phyloP scores from a whole-genome alignment of 2,888 invertebrate genomes.

The Caenorhabditis japonica region DNA sequence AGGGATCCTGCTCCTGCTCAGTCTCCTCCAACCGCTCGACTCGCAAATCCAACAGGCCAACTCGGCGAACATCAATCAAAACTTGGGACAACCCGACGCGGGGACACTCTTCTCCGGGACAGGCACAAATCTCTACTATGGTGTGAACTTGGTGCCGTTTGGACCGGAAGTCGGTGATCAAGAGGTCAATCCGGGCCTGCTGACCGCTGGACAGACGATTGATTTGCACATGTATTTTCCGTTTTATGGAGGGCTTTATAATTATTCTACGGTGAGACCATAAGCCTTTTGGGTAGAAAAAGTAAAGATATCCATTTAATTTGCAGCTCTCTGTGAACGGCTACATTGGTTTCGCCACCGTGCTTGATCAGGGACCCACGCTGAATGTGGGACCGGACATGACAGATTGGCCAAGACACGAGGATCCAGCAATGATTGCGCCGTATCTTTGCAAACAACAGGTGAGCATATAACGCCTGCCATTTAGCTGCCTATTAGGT shows the following conservation, averaged over 20 bases:
- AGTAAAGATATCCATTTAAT: not conserved
- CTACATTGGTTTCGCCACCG: conserved; percentile 76
- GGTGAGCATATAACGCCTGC: conserved; percentile 19
- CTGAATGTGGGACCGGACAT: conserved; percentile 76
- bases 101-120: conserved; percentile 71
- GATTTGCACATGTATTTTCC: conserved; percentile 76
- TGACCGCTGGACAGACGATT: conserved; percentile 76
- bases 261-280: conserved; percentile 75
- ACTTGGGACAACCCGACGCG: conserved; percentile 51
- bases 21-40: conserved; percentile 33
- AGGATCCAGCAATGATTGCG: conserved; percentile 77
- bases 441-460: conserved; percentile 77
- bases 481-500: too few relatives aligned
- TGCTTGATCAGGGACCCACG: conserved; percentile 76
- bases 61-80: conserved; percentile 58
- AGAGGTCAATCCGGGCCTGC: conserved; percentile 73
- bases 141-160: conserved; percentile 74
- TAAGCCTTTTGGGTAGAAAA: not conserved
- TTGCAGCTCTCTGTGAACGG: conserved; percentile 76
- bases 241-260: conserved; percentile 75
- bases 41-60: conserved; percentile 49
- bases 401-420: conserved; percentile 76
- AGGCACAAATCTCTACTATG: conserved; percentile 72
- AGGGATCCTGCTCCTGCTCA: conserved; percentile 28
- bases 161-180: conserved; percentile 75